Conservation (phyloP, 2,113 vertebrate species). For the Origma solitaria region DNA sequence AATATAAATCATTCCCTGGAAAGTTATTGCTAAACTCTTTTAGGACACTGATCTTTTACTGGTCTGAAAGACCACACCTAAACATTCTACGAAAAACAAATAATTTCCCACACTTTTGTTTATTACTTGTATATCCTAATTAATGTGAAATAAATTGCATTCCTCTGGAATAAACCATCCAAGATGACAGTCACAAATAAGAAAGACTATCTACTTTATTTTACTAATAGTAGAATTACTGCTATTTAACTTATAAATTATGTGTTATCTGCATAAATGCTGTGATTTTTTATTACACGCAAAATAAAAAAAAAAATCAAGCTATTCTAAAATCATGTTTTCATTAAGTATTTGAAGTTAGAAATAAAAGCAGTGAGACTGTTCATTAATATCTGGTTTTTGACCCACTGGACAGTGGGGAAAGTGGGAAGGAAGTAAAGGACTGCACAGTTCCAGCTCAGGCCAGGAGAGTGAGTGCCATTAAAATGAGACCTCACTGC, state of each 20-base stretch:
- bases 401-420: neutral
- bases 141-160: neutral
- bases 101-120: neutral
- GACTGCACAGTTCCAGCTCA: neutral
- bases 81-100: neutral
- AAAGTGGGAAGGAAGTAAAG: neutral
- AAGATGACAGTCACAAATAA: neutral
- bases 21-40: neutral
- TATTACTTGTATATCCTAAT: neutral
- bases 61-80: neutral
- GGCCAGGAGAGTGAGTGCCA: neutral
- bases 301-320: neutral
- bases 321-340: neutral
- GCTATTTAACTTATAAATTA: neutral
- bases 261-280: neutral
- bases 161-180: neutral
- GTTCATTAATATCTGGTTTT: neutral
- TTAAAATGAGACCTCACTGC: accelerated
- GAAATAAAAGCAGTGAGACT: neutral
- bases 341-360: neutral
- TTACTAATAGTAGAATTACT: neutral
- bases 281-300: neutral
- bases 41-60: neutral
- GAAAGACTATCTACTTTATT: neutral
- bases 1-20: neutral